Conservation (phyloP, 2,888 invertebrate genomes). For the Urechis unicinctus region DNA sequence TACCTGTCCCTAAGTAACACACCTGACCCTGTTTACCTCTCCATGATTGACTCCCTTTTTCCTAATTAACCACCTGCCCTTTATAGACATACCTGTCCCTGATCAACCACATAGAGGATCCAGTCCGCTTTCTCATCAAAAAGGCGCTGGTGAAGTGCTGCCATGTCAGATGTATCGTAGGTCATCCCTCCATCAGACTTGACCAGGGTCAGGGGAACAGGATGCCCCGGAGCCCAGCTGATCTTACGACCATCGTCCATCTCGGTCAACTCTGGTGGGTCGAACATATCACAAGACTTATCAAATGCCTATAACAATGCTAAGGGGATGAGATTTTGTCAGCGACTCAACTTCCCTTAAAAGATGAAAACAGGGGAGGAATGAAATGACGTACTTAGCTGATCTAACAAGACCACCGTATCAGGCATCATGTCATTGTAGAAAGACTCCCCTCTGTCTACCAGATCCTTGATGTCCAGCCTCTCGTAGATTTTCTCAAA, state of each 20-base stretch:
- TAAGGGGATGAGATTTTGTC: neutral
- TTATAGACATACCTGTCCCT: conserved; percentile 75
- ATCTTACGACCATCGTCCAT: conserved; percentile 62
- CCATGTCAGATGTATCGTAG: conserved; percentile 97
- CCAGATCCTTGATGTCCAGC: conserved; percentile 66
- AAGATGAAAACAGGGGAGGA: neutral
- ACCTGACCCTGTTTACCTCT: neutral
- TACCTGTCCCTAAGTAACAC: too few relatives aligned
- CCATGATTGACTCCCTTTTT: too few relatives aligned
- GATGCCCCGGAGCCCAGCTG: conserved; percentile 49
- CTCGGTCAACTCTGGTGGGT: conserved; percentile 58
- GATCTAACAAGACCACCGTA: conserved; percentile 65
- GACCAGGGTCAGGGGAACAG: conserved; percentile 81
- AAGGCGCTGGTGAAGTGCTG: conserved; percentile 70
- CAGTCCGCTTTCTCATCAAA: conserved; percentile 72
- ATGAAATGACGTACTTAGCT: conserved; percentile 53
- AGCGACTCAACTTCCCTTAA: neutral
- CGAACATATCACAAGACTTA: neutral
- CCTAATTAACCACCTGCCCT: too few relatives aligned
- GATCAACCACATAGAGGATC: conserved; percentile 89
- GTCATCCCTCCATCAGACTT: conserved; percentile 96
- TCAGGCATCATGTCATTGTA: conserved; percentile 86
- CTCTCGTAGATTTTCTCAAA: conserved; percentile 85
- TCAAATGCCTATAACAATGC: neutral
- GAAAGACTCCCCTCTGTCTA: conserved; percentile 91